Evolutionary conservation across 2,888 invertebrate genomes (phyloP).

Genomic region (Campoplex nolae): DNA sequence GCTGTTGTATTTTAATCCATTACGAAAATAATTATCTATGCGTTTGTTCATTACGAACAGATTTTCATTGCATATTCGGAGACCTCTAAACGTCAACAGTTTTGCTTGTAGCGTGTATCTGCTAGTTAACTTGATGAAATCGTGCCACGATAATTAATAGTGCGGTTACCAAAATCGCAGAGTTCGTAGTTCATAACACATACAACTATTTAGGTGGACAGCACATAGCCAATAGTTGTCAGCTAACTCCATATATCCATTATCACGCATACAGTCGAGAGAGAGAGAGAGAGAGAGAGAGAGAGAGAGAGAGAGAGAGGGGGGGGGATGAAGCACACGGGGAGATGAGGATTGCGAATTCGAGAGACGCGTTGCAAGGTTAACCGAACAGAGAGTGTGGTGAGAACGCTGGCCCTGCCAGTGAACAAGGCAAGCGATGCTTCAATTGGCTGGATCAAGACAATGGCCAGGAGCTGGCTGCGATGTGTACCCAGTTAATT

Average conservation of each 20-base stretch:
- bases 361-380: constrained; percentile 50
- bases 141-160: constrained; percentile 80
- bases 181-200: not conserved
- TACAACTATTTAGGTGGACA: constrained; percentile 6
- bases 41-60: not conserved
- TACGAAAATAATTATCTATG: not conserved
- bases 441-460: constrained; percentile 83
- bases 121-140: constrained; percentile 81
- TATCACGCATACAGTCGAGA: not conserved
- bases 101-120: constrained; percentile 36
- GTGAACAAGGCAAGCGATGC: constrained; percentile 73
- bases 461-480: constrained; percentile 82
- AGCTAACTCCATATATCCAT: constrained; percentile 14
- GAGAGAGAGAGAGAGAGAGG: too few species aligned
- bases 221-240: constrained; percentile 32
- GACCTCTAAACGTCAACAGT: not conserved
- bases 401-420: constrained; percentile 31
- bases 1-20: not conserved
- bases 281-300: too few species aligned
- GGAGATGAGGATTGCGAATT: constrained; percentile 30
- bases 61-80: not conserved
- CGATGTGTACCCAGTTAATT: constrained; percentile 84
- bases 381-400: constrained; percentile 44
- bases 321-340: not conserved
- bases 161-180: constrained; percentile 67